These are phyloP conservation scores for Congeria kusceri DNA, from an alignment of 2,888 invertebrate species.

Conservation along the genomic window DNA sequence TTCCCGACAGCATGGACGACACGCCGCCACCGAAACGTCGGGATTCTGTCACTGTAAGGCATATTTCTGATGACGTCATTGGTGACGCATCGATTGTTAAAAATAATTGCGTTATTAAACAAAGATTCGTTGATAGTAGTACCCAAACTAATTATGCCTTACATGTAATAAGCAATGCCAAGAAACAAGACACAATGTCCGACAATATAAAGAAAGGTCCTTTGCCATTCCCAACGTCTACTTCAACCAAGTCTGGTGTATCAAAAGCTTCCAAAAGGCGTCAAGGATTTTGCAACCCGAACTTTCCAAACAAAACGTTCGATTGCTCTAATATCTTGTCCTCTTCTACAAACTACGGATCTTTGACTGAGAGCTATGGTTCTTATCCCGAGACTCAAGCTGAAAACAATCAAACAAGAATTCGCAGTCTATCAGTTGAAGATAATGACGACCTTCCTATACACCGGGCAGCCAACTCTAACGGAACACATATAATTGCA, in stretches of 20 bases:
- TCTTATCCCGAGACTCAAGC: too few relatives aligned
- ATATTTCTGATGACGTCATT: conserved; percentile 7
- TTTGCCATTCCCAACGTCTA: conserved; percentile 19
- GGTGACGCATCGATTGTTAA: not conserved
- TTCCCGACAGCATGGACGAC: conserved; percentile 44
- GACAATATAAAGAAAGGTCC: conserved; percentile 1
- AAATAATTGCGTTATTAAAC: conserved; percentile 1
- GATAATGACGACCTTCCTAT: too few relatives aligned
- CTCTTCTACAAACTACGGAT: not conserved
- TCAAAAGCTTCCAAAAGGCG: not conserved
- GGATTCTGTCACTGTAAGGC: conserved; percentile 67
- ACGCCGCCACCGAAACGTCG: conserved; percentile 50
- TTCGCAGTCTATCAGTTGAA: too few relatives aligned
- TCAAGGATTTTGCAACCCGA: not conserved
- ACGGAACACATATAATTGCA: too few relatives aligned
- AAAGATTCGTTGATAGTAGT: conserved; percentile 16
- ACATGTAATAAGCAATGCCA: not conserved
- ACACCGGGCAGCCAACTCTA: too few relatives aligned
- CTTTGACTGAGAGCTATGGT: too few relatives aligned
- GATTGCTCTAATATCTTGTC: not conserved
- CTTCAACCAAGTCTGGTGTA: conserved; percentile 25
- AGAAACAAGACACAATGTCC: not conserved
- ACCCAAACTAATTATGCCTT: conserved; percentile 7
- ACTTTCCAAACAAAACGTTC: not conserved
- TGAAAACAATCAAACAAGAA: too few relatives aligned